Evolutionary conservation across 1,140 invertebrate species (phyloP).

Genomic region (Zelostemma sp.): DNA sequence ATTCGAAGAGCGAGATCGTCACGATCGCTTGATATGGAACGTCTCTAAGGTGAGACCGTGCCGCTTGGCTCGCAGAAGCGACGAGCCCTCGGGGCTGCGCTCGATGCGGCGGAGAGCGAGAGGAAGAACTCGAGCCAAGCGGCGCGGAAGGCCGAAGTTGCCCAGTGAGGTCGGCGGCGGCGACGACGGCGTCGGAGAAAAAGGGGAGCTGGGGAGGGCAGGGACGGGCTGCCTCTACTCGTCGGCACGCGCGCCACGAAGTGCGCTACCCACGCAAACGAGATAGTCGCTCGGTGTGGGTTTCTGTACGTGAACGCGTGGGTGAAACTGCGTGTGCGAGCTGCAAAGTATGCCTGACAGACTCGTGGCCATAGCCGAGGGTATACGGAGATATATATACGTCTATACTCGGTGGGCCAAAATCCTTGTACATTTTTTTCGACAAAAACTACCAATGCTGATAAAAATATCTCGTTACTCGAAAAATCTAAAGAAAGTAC

Average conservation of each 20-base stretch:
- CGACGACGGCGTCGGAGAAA: conserved; percentile 30
- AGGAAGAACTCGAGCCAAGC: conserved; percentile 51
- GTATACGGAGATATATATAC: conserved; percentile 18
- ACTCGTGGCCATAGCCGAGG: conserved; percentile 34
- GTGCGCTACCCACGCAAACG: conserved; percentile 57
- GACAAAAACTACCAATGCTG: no score
- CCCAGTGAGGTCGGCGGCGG: conserved; percentile 39
- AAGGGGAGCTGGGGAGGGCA: conserved; percentile 41
- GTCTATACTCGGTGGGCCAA: conserved; percentile 38
- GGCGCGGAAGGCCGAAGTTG: conserved; percentile 50
- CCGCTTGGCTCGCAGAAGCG: conserved; percentile 62
- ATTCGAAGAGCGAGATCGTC: conserved; percentile 30
- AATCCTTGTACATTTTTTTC: background rate
- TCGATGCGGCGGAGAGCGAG: conserved; percentile 30
- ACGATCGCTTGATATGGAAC: conserved; percentile 36
- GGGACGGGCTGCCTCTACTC: conserved; percentile 41
- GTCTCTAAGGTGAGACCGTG: conserved; percentile 52
- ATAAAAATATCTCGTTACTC: no score
- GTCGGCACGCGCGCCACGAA: conserved; percentile 67
- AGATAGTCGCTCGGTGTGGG: conserved; percentile 41
- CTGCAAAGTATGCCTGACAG: conserved; percentile 43
- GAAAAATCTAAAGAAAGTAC: no score
- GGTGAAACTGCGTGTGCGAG: conserved; percentile 48
- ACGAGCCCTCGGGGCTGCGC: conserved; percentile 61
- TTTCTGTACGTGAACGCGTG: conserved; percentile 37